Percentiles rank a stretch among this genome's conserved stretches.
phyloP scores from a whole-genome alignment of 2,888 invertebrate genomes.

The Ceriagrion tenellum region DNA sequence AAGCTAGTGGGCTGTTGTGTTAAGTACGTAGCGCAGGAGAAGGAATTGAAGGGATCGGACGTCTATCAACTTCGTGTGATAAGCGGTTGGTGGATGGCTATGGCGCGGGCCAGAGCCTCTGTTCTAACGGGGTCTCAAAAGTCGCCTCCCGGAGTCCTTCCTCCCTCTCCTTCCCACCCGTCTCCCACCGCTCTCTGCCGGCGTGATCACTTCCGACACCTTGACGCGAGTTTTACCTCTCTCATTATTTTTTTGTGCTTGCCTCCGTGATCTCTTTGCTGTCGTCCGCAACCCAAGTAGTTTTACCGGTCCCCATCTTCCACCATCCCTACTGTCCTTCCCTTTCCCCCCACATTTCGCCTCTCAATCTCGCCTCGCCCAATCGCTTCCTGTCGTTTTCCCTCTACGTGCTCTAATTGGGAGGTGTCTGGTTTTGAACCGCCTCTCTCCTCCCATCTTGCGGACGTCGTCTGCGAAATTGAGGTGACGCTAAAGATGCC shows the following conservation, averaged over 20 bases:
- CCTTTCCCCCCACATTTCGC: neutral
- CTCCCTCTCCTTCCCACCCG: neutral
- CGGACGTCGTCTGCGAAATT: neutral
- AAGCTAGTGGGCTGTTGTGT: no score
- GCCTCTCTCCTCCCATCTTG: neutral
- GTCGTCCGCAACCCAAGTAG: neutral
- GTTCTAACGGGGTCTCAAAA: no score
- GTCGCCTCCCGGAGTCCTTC: no score
- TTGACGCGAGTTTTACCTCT: neutral
- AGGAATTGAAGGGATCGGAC: no score
- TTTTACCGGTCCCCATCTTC: neutral
- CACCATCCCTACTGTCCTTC: neutral
- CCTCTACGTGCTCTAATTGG: constrained; percentile 3
- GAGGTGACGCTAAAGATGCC: neutral
- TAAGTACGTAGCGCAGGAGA: no score
- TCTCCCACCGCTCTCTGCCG: neutral
- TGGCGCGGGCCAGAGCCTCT: no score
- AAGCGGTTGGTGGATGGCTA: no score
- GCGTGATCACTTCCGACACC: neutral
- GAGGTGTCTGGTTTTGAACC: neutral
- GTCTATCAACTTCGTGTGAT: no score
- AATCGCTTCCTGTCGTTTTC: neutral
- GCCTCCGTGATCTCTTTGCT: neutral
- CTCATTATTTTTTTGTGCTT: neutral
- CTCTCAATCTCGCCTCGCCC: neutral